Evolutionary conservation across 2,888 invertebrate genomes (phyloP).

Genomic region (Brenthis hecate): DNA sequence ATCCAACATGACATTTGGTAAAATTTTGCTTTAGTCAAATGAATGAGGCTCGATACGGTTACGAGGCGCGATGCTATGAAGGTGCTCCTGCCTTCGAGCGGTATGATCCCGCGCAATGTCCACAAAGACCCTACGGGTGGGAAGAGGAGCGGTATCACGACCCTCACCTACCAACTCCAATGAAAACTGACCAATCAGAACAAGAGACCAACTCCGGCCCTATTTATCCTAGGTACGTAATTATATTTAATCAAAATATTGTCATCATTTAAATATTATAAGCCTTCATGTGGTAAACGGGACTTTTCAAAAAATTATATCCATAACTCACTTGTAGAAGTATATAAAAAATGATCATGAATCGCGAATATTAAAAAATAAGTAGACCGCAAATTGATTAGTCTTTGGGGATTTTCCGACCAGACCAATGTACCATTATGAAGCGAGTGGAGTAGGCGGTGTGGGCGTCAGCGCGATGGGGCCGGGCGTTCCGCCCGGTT

Average conservation of each 20-base stretch:
- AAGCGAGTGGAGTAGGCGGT: conserved; percentile 82
- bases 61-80: conserved; percentile 78
- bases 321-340: conserved; percentile 10
- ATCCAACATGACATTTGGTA: conserved; percentile 1
- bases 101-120: conserved; percentile 78
- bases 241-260: conserved; percentile 9
- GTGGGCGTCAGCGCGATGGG: conserved; percentile 84
- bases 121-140: conserved; percentile 78
- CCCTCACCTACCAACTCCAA: conserved; percentile 81
- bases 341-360: conserved; percentile 16
- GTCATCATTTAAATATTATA: conserved; percentile 12
- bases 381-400: conserved; percentile 18
- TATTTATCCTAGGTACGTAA: conserved; percentile 86
- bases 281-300: conserved; percentile 76
- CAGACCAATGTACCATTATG: conserved; percentile 93
- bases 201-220: conserved; percentile 87
- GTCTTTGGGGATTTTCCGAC: conserved; percentile 53
- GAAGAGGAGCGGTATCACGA: conserved; percentile 84
- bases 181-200: conserved; percentile 87
- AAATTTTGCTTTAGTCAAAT: conserved; percentile 69
- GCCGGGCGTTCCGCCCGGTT: conserved; percentile 87
- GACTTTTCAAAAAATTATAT: conserved; percentile 44
- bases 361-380: conserved; percentile 15
- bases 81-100: conserved; percentile 79
- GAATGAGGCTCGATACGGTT: conserved; percentile 83